Evolutionary conservation across 2,888 invertebrate genomes (phyloP), one percentile per base, ranked within the genome.

Genomic region (Nomada ferruginata): DNA sequence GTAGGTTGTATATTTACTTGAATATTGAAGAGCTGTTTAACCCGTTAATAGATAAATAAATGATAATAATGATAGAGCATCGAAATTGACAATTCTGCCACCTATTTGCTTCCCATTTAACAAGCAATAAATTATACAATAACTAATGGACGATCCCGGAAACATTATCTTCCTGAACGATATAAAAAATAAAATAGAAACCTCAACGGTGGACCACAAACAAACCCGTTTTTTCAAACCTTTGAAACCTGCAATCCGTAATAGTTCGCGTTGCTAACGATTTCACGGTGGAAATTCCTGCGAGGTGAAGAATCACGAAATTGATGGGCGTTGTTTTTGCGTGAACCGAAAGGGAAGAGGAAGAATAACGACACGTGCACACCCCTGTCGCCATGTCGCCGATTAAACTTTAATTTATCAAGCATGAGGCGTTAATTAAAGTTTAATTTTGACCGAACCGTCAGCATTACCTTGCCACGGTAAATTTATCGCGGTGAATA

Each of bases 381-480:
- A 42, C 47, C 7, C 44, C 57, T 44, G 44, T 59, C 57, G 70
- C 61, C 53, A 70, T 11, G 29, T 36, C 78, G 76, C 80, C 85
- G 86, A 87, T 87, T 88, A 88, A 88, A 86, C 76, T 88, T 87
- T 88, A 86, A 87, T 87, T 83, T 85, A 88, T 83, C 87, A 86
- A 86, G 78, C 82, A 82, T n/a, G 77, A 83, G 83, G 83, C 89
- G 89, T 90, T 90, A 90, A 90, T 90, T 90, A 90, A 90, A 91
- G 84, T 90, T 90, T 89, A 90, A 90, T 90, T 91, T 89, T 84
- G 85, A 83, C 83, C 85, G 73, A 72, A 75, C 83, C 79, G 72
- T 79, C 79, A 68, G 81, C 89, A 90, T 87, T 87, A 87, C 84
- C 84, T 75, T 60, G 70, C 60, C 74, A 75, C 66, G 76, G 55